Base-by-base conservation (phyloP, 2,113 vertebrate genomes). In the Macquaria australasica region DNA sequence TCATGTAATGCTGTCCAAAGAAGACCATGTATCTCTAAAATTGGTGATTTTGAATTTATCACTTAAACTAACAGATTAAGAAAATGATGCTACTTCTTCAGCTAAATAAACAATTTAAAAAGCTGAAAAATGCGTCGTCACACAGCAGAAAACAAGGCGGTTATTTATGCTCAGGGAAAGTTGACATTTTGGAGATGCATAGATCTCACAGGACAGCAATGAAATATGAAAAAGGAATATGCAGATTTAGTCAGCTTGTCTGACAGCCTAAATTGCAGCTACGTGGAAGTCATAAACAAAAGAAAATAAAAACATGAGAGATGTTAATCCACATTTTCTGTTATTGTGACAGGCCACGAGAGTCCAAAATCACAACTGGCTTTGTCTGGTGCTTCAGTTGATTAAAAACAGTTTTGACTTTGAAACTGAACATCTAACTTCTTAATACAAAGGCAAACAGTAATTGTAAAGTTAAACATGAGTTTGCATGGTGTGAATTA, bases 401-500 rank as follows among this genome's bases (percentile, higher is more conserved):
- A 75, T 70, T 59, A 8, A 23, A 70, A 79, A 76, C 15, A 1
- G 28, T 43, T 85, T 14, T 51, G 58, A 77, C 37, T 73, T 23
- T 25, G 20, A 39, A 73, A 73, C 43, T 60, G n/a, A 60, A 72
- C 16, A 55, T 75, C 63, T 31, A 53, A 66, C 51, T 56, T 62
- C 53, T 15, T 73, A 58, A 85, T 62, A 59, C 25, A 64, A 88
- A 76, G 16, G 34, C 6, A 62, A 79, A 85, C 37, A 80, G 66
- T 72, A 83, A 76, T 55, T 79, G 9, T 58, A 56, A 56, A 82
- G 34, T 72, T 79, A 50, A 82, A 82, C 15, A 69, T 67, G 25
- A 76, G 68, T 81, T 78, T 83, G 64, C 34, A 71, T 23, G 8
- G 59, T 64, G n/a, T 72, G 56, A 85, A 73, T 80, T 73, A 73